phyloP scores from a whole-genome alignment of 1,140 invertebrate genomes.

The Drosophila oshimai region DNA sequence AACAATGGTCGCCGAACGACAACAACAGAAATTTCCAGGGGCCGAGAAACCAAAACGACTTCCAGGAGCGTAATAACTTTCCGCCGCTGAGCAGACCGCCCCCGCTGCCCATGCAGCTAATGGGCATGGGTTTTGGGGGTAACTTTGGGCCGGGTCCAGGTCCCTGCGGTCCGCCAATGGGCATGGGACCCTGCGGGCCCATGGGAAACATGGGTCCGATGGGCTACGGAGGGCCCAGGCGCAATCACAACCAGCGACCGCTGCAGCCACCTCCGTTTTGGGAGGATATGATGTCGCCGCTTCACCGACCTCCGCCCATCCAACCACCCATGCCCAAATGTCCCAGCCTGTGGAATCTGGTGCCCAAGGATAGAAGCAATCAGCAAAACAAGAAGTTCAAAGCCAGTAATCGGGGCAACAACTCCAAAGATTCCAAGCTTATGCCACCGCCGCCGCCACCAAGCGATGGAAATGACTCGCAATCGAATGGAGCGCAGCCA shows the following conservation, averaged over 20 bases:
- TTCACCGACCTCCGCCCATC: constrained; percentile 49
- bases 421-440: constrained; percentile 23
- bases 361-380: constrained; percentile 47
- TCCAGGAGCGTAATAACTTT: constrained; percentile 24
- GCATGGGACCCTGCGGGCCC: constrained; percentile 3
- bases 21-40: constrained; percentile 1
- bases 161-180: constrained; percentile 34
- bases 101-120: constrained; percentile 53
- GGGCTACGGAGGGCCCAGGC: constrained; percentile 10
- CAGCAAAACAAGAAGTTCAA: constrained; percentile 49
- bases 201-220: constrained; percentile 11
- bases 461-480: not conserved
- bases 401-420: constrained; percentile 13
- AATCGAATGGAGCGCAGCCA: constrained; percentile 10
- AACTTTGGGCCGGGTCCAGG: constrained; percentile 51
- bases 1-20: constrained; percentile 17
- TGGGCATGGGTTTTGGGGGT: constrained; percentile 35
- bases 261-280: constrained; percentile 66
- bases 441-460: constrained; percentile 62
- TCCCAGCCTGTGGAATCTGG: constrained; percentile 61
- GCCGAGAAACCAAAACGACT: not conserved
- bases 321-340: constrained; percentile 71
- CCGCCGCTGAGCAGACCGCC: constrained; percentile 48
- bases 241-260: constrained; percentile 32
- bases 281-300: constrained; percentile 72